Evolutionary conservation across 1,140 invertebrate species (phyloP), one percentile per base, ranked within the genome.

Genomic region (Tetramorium simillimum): DNA sequence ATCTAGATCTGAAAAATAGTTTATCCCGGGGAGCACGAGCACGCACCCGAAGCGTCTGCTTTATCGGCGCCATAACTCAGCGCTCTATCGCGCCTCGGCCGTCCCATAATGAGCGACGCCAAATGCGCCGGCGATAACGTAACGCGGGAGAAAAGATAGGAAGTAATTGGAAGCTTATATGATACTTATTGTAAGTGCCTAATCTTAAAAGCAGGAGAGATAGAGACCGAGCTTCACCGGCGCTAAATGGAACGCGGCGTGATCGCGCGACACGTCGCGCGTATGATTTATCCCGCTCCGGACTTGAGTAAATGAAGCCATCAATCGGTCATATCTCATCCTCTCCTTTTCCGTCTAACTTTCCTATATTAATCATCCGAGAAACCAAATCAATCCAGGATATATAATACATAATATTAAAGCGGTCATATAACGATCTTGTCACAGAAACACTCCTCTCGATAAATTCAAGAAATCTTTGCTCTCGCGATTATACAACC

Each of bases 61-160:
- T 91, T 93, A 93, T 92, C 91, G 62, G 67, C 75, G 43, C 82
- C 73, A 89, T 89, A 92, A 92, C 85, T 93, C 87, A 92, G 37
- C 43, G 65, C 21, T 84, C 86, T 93, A 92, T 91, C 88, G 89
- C 56, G 67, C 62, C 84, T 33, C 78, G 70, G 56, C 33, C 86
- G 87, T 73, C 85, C 80, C 85, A 69, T 90, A 90, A 93, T 89
- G 72, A 82, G 73, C 81, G 62, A 76, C 76, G 87, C 85, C 69
- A 86, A 92, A 86, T 85, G 85, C 85, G 67, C 49, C 28, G 69
- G 69, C 80, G 91, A 92, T 93, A 92, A 93, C 84, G 69, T 87
- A 53, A 69, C 72, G 53, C 63, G 60, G 43, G 78, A 63, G 73
- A 89, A 76, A 85, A 89, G 82, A 90, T 90, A 81, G 56, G 73